A percentile compares a stretch with the other conserved stretches of the same genome.
Evolutionary conservation across 92 coral and sea anemone species (phyloP).

Genomic region (Siderastrea siderea): DNA sequence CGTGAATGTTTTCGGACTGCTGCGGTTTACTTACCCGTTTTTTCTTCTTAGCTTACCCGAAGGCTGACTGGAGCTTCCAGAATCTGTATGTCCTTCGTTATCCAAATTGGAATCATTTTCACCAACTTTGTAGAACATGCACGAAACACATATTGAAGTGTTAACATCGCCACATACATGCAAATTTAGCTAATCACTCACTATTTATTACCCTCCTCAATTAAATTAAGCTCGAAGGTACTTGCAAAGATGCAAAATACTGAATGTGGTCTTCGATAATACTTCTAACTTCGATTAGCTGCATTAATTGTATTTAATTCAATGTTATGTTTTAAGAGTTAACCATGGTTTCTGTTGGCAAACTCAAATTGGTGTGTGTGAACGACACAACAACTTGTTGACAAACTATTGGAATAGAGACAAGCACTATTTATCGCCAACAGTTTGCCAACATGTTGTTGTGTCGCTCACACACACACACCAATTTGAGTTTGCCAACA

Average conservation of each 20-base stretch:
- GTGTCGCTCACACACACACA: too few relatives aligned
- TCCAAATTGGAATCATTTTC: conserved; percentile 25
- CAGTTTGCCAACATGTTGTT: too few relatives aligned
- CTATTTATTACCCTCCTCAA: too few relatives aligned
- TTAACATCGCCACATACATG: conserved; percentile 2
- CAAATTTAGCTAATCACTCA: not conserved
- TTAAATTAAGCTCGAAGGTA: too few relatives aligned
- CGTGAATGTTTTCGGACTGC: too few relatives aligned
- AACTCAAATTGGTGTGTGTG: too few relatives aligned
- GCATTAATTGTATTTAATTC: not conserved
- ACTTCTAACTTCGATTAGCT: not conserved
- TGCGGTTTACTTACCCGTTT: too few relatives aligned
- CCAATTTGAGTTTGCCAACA: too few relatives aligned
- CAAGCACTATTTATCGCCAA: too few relatives aligned
- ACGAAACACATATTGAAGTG: not conserved
- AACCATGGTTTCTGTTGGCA: too few relatives aligned
- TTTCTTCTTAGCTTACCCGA: not conserved
- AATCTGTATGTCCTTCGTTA: conserved; percentile 18
- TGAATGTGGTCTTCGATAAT: not conserved
- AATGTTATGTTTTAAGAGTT: not conserved
- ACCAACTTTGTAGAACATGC: conserved; percentile 38
- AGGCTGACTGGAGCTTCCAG: conserved; percentile 21
- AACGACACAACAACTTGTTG: too few relatives aligned
- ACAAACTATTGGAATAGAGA: too few relatives aligned
- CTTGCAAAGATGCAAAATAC: not conserved